phyloP scores from a whole-genome alignment of 2,888 invertebrate genomes.

The Agapetus fuscipes region DNA sequence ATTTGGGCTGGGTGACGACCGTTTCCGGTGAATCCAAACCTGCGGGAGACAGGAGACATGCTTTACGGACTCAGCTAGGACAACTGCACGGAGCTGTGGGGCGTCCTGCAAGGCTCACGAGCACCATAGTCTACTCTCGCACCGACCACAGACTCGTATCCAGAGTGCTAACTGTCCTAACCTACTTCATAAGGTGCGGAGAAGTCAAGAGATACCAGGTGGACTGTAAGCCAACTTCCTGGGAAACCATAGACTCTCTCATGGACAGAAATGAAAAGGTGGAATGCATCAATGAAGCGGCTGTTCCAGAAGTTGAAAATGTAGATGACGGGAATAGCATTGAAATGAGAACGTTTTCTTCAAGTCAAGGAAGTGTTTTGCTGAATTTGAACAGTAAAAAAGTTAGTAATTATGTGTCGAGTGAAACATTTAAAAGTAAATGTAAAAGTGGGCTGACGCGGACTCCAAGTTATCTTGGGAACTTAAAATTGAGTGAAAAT shows the following conservation, averaged over 20 bases:
- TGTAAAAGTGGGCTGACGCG: conserved; percentile 10
- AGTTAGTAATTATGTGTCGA: conserved; percentile 4
- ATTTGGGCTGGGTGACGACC: conserved; percentile 85
- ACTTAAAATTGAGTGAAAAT: too few relatives aligned
- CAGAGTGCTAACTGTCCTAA: conserved; percentile 65
- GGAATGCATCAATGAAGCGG: too few relatives aligned
- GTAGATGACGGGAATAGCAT: conserved; percentile 10
- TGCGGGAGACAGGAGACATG: conserved; percentile 51
- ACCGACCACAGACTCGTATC: conserved; percentile 57
- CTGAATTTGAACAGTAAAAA: conserved; percentile 2
- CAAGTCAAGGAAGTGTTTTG: conserved; percentile 7
- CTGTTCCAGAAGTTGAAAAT: too few relatives aligned
- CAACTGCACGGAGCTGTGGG: conserved; percentile 83
- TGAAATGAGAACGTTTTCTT: conserved; percentile 19
- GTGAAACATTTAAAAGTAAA: too few relatives aligned
- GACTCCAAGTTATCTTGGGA: conserved; percentile 12
- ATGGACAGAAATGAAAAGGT: conserved; percentile 17
- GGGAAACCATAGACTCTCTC: conserved; percentile 17
- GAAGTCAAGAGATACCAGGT: conserved; percentile 46
- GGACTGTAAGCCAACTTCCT: conserved; percentile 7
- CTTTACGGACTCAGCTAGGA: conserved; percentile 80
- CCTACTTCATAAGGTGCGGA: conserved; percentile 81
- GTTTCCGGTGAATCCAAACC: conserved; percentile 40
- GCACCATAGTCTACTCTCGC: conserved; percentile 68
- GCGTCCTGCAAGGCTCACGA: conserved; percentile 63